These are phyloP conservation scores for Sebastes alutus DNA, from an alignment of 2,797 vertebrate species.

Conservation along the genomic window DNA sequence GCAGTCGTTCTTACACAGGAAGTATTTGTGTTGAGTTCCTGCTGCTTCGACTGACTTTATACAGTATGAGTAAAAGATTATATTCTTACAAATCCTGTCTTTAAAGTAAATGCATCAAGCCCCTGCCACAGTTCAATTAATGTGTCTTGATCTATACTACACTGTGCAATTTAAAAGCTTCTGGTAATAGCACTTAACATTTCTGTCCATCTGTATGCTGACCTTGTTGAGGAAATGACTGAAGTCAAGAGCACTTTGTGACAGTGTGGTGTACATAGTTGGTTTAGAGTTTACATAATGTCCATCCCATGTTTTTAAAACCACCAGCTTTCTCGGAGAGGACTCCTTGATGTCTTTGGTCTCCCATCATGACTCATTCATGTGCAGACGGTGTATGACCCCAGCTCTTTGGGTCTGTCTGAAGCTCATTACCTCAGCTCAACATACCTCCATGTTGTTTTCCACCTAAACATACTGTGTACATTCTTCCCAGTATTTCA, in stretches of 20 bases:
- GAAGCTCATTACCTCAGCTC: not conserved
- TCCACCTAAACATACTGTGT: not conserved
- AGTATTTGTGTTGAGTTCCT: not conserved
- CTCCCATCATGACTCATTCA: not conserved
- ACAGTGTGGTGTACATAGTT: conserved; percentile 10
- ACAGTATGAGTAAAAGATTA: not conserved
- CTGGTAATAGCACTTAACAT: conserved; percentile 33
- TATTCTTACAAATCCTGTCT: not conserved
- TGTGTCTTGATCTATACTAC: conserved; percentile 20
- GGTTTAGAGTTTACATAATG: conserved; percentile 39
- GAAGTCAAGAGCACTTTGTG: conserved; percentile 28
- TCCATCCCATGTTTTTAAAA: conserved; percentile 24
- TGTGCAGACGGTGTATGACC: not conserved
- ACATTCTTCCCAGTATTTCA: not conserved
- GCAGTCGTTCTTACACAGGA: not conserved
- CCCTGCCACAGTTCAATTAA: conserved; percentile 1
- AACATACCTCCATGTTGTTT: not conserved
- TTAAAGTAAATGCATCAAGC: not conserved
- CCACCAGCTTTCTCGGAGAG: not conserved
- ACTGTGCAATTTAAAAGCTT: conserved; percentile 26
- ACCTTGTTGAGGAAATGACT: conserved; percentile 2
- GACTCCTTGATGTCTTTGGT: not conserved
- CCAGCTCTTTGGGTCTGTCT: conserved; percentile 5
- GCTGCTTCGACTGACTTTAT: not conserved
- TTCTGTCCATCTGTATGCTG: conserved; percentile 8